Evolutionary conservation across 2,113 vertebrate species (phyloP).

Genomic region (Istiophorus platypterus): DNA sequence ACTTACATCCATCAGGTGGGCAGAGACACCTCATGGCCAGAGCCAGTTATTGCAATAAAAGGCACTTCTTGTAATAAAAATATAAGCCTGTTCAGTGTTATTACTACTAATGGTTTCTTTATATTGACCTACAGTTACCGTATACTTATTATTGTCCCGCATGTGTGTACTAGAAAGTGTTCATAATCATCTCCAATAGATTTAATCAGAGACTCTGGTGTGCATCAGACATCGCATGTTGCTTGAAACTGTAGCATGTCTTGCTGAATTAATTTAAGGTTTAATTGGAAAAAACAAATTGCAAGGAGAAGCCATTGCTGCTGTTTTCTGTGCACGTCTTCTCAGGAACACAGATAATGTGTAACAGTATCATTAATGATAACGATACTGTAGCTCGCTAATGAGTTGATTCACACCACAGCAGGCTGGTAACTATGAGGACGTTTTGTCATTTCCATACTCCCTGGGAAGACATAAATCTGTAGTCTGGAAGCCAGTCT

Average conservation of each 20-base stretch:
- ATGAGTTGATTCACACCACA: slow-evolving; percentile 53
- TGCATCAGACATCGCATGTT: neutral
- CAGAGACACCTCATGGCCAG: neutral
- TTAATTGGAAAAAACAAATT: slow-evolving; percentile 8
- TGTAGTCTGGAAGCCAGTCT: slow-evolving; percentile 37
- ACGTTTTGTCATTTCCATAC: slow-evolving; percentile 39
- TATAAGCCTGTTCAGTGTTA: neutral
- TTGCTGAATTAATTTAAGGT: neutral
- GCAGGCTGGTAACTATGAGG: slow-evolving; percentile 53
- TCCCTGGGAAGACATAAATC: slow-evolving; percentile 38
- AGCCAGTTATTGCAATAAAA: neutral
- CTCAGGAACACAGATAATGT: slow-evolving; percentile 27
- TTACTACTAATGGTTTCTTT: neutral
- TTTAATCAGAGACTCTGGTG: slow-evolving; percentile 11
- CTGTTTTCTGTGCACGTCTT: slow-evolving; percentile 22
- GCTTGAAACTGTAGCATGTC: neutral
- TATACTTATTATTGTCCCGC: neutral
- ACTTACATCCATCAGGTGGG: neutral
- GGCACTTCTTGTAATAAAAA: neutral
- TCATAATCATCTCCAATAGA: neutral
- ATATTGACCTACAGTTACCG: neutral
- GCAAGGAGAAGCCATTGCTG: neutral
- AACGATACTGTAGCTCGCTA: slow-evolving; percentile 24
- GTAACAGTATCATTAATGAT: too few species aligned
- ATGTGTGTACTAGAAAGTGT: neutral